A percentile compares a stretch with the other conserved stretches of the same genome.
phyloP scores from a whole-genome alignment of 2,888 invertebrate genomes.

The Pristionchus maxplancki region DNA sequence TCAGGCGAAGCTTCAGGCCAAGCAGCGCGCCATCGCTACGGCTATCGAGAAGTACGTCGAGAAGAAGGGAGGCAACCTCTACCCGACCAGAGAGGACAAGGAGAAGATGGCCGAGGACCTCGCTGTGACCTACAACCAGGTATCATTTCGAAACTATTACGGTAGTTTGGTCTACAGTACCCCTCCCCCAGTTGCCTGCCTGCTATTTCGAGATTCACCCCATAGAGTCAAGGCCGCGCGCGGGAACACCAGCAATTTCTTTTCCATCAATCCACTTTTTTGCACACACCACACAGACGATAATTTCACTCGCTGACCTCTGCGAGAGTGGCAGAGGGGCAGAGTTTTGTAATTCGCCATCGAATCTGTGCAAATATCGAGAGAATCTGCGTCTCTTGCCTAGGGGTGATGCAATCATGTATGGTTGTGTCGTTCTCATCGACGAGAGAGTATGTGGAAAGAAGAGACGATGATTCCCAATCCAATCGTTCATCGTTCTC shows the following conservation, averaged over 20 bases:
- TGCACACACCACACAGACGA: conserved; percentile 1
- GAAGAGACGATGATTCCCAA: no score
- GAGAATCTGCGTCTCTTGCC: neutral
- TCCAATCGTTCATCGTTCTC: neutral
- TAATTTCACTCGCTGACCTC: conserved; percentile 29
- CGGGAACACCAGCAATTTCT: neutral
- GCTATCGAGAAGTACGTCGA: conserved; percentile 56
- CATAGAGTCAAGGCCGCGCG: conserved; percentile 13
- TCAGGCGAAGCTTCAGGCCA: conserved; percentile 13
- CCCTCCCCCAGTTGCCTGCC: neutral
- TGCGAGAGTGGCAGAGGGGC: conserved; percentile 19
- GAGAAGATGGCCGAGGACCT: conserved; percentile 58
- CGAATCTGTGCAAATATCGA: neutral
- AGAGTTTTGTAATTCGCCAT: neutral
- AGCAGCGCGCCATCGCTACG: conserved; percentile 37
- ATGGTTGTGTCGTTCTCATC: neutral
- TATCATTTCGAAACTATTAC: no score
- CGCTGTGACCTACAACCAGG: conserved; percentile 58
- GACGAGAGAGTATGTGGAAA: no score
- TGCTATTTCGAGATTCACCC: conserved; percentile 22
- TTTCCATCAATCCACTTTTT: neutral
- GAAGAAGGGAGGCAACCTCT: conserved; percentile 58
- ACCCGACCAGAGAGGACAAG: conserved; percentile 60
- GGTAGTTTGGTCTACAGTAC: neutral
- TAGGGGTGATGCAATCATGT: conserved; percentile 4